These are phyloP conservation scores for Hippasteria phrygiana DNA, from an alignment of 53 echinoderm and acorn worm species.

Conservation along the genomic window DNA sequence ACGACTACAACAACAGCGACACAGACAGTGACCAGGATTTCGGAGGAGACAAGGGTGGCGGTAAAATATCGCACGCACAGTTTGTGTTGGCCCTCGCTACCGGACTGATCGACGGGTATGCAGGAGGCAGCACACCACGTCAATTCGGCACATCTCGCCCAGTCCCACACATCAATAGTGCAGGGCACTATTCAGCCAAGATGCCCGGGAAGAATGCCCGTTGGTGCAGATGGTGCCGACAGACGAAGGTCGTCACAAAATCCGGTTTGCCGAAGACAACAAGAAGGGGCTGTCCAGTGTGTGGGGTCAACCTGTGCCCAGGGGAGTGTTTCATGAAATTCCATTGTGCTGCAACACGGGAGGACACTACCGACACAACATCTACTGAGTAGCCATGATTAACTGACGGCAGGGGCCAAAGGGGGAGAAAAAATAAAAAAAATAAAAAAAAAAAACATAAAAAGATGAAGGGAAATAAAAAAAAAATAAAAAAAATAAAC, in stretches of 20 bases:
- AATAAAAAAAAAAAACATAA: too few relatives aligned
- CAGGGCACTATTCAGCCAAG: not conserved
- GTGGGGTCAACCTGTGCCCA: not conserved
- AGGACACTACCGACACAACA: too few relatives aligned
- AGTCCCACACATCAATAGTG: not conserved
- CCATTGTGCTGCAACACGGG: too few relatives aligned
- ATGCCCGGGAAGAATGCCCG: not conserved
- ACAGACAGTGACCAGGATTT: not conserved
- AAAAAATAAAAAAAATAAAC: too few relatives aligned
- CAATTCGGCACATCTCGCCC: not conserved
- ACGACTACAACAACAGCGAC: not conserved
- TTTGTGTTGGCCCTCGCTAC: not conserved
- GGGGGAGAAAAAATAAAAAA: too few relatives aligned
- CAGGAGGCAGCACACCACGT: not conserved
- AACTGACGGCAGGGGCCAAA: too few relatives aligned
- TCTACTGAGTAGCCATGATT: too few relatives aligned
- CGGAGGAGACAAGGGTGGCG: not conserved
- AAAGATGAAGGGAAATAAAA: too few relatives aligned
- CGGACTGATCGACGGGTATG: not conserved
- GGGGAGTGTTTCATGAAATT: not conserved
- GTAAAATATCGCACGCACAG: not conserved
- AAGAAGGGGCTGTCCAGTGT: not conserved
- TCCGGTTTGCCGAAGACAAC: slow-evolving; percentile 8
- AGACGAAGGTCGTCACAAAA: not conserved
- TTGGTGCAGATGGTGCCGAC: slow-evolving; percentile 7